phyloP scores from a whole-genome alignment of 2,797 vertebrate genomes.

The Gallinago nigripennis region DNA sequence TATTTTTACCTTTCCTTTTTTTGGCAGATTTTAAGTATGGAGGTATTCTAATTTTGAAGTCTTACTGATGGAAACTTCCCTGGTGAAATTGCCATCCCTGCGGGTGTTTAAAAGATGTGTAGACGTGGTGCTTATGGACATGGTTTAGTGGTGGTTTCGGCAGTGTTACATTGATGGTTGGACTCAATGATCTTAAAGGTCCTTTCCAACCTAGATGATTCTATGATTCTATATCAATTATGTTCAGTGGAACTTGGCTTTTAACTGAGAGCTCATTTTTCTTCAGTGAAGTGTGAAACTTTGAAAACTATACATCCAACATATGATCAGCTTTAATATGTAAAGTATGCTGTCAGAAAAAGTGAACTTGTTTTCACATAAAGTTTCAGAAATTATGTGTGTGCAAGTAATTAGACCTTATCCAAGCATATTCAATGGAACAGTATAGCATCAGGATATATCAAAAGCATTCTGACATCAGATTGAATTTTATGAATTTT shows the following conservation, averaged over 20 bases:
- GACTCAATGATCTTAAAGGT: not conserved
- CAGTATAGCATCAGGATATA: not conserved
- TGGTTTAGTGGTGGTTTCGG: not conserved
- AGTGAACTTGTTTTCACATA: not conserved
- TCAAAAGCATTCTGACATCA: not conserved
- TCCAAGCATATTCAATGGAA: not conserved
- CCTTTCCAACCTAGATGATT: not conserved
- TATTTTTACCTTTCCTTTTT: not conserved
- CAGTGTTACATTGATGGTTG: not conserved
- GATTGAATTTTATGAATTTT: not conserved
- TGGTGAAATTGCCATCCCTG: not conserved
- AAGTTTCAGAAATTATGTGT: not conserved
- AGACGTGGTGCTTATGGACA: not conserved
- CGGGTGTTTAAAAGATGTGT: not conserved
- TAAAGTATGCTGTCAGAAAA: not conserved
- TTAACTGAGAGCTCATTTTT: not conserved
- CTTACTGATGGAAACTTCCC: not conserved
- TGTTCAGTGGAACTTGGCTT: not conserved
- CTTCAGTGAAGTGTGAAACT: not conserved
- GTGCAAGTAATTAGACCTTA: not conserved
- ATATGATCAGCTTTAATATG: not conserved
- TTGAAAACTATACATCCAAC: not conserved
- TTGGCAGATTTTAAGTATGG: not conserved
- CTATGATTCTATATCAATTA: not conserved
- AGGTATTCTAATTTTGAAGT: not conserved